phyloP scores from a whole-genome alignment of 2,888 invertebrate genomes.

The Lasioglossum lativentre region DNA sequence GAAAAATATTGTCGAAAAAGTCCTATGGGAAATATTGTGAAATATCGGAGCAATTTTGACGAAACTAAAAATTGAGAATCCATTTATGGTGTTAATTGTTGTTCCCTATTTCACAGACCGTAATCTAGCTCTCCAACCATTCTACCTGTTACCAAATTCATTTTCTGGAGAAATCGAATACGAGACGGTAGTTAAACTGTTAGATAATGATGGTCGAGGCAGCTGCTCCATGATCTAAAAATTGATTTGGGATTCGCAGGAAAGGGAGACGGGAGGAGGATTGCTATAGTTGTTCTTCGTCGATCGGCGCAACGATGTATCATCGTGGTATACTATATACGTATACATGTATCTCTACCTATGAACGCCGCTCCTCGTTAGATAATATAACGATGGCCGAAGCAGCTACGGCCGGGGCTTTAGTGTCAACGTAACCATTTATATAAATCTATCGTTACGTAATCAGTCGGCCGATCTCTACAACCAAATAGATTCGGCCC shows the following conservation, averaged over 20 bases:
- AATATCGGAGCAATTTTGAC: too few relatives aligned
- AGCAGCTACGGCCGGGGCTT: conserved; percentile 70
- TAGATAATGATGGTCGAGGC: neutral
- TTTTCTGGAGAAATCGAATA: too few relatives aligned
- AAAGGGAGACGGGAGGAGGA: neutral
- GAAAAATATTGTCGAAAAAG: too few relatives aligned
- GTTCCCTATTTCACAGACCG: too few relatives aligned
- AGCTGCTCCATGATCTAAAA: neutral
- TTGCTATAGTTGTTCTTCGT: neutral
- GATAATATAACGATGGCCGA: conserved; percentile 78
- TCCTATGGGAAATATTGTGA: too few relatives aligned
- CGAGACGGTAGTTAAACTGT: neutral
- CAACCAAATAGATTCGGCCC: conserved; percentile 78
- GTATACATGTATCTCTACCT: conserved; percentile 40
- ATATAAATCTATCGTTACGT: conserved; percentile 84
- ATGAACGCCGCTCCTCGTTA: conserved; percentile 72
- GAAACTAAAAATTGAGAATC: too few relatives aligned
- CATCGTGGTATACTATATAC: conserved; percentile 18
- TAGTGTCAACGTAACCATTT: conserved; percentile 85
- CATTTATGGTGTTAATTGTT: too few relatives aligned
- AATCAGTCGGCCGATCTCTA: conserved; percentile 80
- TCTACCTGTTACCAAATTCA: too few relatives aligned
- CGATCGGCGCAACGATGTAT: conserved; percentile 4
- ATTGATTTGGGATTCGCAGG: neutral
- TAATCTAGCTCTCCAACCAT: too few relatives aligned